These are phyloP conservation scores for Acridotheres tristis DNA, from an alignment of 2,797 vertebrate genomes.

Conservation along the genomic window DNA sequence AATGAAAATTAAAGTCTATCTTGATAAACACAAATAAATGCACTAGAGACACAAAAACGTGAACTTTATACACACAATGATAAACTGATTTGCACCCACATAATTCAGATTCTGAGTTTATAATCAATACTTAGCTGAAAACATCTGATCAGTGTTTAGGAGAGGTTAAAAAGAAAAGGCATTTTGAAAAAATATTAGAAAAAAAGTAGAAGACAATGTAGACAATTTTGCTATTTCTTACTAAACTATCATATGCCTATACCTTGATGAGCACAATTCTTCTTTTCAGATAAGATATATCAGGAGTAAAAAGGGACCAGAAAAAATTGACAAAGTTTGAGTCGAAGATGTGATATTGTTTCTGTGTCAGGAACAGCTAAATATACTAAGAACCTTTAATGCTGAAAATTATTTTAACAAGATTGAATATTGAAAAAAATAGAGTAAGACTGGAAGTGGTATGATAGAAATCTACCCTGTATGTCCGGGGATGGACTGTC, in stretches of 20 bases:
- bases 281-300: background rate
- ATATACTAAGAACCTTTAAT: background rate
- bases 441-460: background rate
- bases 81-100: background rate
- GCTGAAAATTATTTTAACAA: background rate
- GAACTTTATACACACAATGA: background rate
- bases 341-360: background rate
- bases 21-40: background rate
- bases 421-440: background rate
- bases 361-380: background rate
- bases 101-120: background rate
- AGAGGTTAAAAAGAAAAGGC: background rate
- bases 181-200: background rate
- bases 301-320: background rate
- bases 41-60: background rate
- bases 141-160: background rate
- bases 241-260: background rate
- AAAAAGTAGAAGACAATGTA: background rate
- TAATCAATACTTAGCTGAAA: background rate
- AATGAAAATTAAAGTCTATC: background rate
- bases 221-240: background rate
- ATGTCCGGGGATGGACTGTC: background rate
- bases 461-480: background rate
- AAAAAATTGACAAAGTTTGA: rapidly evolving
- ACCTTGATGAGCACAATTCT: background rate